Conservation (phyloP, 2,888 invertebrate genomes). For the Selenia dentaria region DNA sequence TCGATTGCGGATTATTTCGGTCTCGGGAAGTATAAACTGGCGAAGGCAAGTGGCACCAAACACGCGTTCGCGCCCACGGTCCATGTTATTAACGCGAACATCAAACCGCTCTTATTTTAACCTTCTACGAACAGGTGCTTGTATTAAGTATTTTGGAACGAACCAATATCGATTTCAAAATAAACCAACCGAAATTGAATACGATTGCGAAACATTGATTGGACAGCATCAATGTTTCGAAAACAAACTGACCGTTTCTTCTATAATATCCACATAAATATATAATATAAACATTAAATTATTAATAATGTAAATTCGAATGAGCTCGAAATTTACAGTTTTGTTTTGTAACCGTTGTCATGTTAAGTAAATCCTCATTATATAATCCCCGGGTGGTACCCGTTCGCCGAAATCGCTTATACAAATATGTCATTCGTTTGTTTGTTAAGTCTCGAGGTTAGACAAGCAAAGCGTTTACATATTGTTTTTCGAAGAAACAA, state of each 20-base stretch:
- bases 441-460: constrained; percentile 52
- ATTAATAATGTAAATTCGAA: too few species aligned
- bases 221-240: neutral
- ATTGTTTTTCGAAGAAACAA: constrained; percentile 52
- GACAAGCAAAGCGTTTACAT: constrained; percentile 46
- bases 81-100: constrained; percentile 64
- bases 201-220: neutral
- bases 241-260: neutral
- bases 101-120: constrained; percentile 38
- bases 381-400: constrained; percentile 56
- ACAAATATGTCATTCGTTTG: constrained; percentile 54
- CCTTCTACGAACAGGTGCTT: constrained; percentile 8
- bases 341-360: constrained; percentile 49
- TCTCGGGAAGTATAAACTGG: constrained; percentile 74
- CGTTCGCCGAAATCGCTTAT: constrained; percentile 61
- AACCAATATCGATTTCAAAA: constrained; percentile 6
- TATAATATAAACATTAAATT: too few species aligned
- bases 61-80: constrained; percentile 44
- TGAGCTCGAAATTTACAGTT: constrained; percentile 47
- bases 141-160: neutral
- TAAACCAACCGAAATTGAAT: neutral
- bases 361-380: constrained; percentile 55
- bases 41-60: constrained; percentile 42
- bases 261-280: too few species aligned
- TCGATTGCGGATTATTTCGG: constrained; percentile 78